Evolutionary conservation across 2,113 vertebrate species (phyloP).

Genomic region (Clarias magur): DNA sequence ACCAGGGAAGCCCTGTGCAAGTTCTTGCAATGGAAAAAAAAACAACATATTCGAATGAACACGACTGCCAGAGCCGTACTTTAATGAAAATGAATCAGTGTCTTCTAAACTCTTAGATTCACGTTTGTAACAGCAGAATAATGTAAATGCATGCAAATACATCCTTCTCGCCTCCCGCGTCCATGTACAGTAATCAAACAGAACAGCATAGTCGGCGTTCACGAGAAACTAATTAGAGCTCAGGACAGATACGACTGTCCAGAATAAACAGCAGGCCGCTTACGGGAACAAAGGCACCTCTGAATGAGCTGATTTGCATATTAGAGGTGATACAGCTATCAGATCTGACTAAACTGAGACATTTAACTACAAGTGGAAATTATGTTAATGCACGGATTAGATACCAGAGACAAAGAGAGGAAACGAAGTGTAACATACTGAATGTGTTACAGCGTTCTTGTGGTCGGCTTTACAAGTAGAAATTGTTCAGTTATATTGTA

Average conservation of each 20-base stretch:
- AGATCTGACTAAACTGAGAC: not conserved
- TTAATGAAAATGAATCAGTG: not conserved
- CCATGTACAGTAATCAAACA: not conserved
- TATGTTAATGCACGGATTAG: not conserved
- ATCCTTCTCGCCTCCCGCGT: not conserved
- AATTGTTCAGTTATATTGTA: no score
- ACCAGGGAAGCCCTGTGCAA: not conserved
- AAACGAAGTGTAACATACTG: not conserved
- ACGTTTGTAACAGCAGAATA: not conserved
- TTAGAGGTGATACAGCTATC: not conserved
- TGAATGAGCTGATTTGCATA: not conserved
- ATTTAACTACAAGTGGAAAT: not conserved
- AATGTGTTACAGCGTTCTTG: not conserved
- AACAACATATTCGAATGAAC: not conserved
- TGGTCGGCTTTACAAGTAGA: not conserved
- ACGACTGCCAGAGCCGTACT: not conserved
- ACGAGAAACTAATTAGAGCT: not conserved
- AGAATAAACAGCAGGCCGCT: not conserved
- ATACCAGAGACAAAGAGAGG: not conserved
- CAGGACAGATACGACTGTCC: not conserved
- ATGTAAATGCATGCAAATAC: not conserved
- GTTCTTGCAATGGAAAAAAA: not conserved
- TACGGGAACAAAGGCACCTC: not conserved
- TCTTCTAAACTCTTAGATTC: not conserved
- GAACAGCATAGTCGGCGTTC: not conserved